A percentile compares a stretch with the other conserved stretches of the same genome.
phyloP scores from a whole-genome alignment of 2,113 vertebrate genomes.

The Procavia capensis region DNA sequence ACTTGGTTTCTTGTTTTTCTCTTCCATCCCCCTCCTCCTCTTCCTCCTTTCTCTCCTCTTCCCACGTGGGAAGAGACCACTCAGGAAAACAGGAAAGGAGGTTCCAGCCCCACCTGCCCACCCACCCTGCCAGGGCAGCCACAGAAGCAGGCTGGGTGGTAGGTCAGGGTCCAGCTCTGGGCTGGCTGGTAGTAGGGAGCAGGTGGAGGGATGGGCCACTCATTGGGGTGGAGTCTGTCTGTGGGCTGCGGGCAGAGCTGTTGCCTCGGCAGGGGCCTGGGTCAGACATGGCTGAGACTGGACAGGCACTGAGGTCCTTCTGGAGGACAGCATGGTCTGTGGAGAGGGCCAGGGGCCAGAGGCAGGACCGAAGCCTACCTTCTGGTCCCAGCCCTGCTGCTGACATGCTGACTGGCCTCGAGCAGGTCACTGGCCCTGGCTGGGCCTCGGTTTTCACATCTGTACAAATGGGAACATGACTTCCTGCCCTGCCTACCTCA shows the following conservation, averaged over 20 bases:
- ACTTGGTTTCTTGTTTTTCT: slow-evolving; percentile 76
- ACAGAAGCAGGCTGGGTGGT: background rate
- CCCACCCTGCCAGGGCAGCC: background rate
- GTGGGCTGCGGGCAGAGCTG: slow-evolving; percentile 23
- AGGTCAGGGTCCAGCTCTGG: background rate
- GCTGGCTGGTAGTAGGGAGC: slow-evolving; percentile 37
- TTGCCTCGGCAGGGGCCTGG: background rate
- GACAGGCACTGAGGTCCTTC: slow-evolving; percentile 58
- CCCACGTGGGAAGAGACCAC: slow-evolving; percentile 78
- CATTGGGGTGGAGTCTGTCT: background rate
- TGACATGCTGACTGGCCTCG: slow-evolving; percentile 39
- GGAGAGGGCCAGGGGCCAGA: slow-evolving; percentile 50
- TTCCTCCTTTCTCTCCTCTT: slow-evolving; percentile 78
- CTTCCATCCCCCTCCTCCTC: slow-evolving; percentile 51
- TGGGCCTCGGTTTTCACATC: slow-evolving; percentile 36
- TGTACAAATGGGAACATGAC: slow-evolving; percentile 64
- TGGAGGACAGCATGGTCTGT: slow-evolving; percentile 11
- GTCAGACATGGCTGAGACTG: slow-evolving; percentile 54
- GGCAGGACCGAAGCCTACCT: background rate
- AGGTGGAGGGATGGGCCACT: slow-evolving; percentile 7
- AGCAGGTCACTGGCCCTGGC: slow-evolving; percentile 18
- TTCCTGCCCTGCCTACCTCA: slow-evolving; percentile 81
- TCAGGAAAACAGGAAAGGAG: slow-evolving; percentile 82
- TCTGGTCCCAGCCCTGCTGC: slow-evolving; percentile 51
- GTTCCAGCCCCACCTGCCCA: background rate